Evolutionary conservation across 2,113 vertebrate genomes (phyloP), one percentile per base, ranked within the genome.

Genomic region (Rhea americana): DNA sequence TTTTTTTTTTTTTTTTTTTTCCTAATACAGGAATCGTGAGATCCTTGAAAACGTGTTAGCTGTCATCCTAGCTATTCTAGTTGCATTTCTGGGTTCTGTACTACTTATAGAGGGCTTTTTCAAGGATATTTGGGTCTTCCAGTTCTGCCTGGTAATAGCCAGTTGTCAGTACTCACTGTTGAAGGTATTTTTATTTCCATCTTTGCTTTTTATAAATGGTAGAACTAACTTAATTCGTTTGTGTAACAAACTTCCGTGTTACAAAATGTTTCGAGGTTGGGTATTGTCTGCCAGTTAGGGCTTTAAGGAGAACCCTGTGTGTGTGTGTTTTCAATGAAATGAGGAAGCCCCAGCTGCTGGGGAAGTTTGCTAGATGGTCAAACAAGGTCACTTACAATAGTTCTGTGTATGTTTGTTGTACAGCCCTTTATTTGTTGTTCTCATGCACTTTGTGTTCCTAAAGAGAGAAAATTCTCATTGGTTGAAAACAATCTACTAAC

Each of bases 111-210:
- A 99, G 85, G 99, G 98, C 71, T 99, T 99, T 98, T 99, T 99
- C 98, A 98, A 98, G 62, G 99, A 99, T 97, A 99, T 99, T 96
- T 99, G 99, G 99, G 99, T 99, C 96, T 99, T 99, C 97, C 99
- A 99, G 98, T 99, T 99, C 97, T 99, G 99, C 98, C 98, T 99
- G 83, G 99, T 99, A 95, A 99, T 99, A 94, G 99, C 99, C 85
- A 99, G 99, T 95, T 99, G 99, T 98, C 99, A 99, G 80, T 99
- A 99, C 97, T 99, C 99, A 4, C 97, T 99, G 56, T 97, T 99
- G 41, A 99, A 99, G 99, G 99, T 99, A 97, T 87, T 80, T 81
- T 47, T 80, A 58, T 82, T 78, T 86, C 83, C 73, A 45, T 87
- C 47, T 86, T 92, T 3, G 4, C 20, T 85, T 94, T 81, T 13